These are phyloP conservation scores for Hermetia illucens DNA, from an alignment of 1,140 invertebrate genomes.

Conservation along the genomic window DNA sequence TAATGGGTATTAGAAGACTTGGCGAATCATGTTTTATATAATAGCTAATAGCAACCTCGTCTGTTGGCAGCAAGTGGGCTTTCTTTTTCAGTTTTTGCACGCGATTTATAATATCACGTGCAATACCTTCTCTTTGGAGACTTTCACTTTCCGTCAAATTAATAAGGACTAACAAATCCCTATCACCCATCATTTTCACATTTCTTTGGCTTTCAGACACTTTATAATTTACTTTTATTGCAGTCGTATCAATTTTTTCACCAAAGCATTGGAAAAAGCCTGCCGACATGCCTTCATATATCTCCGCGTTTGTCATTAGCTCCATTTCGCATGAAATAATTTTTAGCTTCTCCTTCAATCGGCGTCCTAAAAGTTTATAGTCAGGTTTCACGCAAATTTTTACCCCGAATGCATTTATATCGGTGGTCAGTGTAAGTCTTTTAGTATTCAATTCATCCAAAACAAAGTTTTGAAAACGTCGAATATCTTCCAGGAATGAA, in stretches of 20 bases:
- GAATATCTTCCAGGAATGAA: slow-evolving; percentile 59
- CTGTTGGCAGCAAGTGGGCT: slow-evolving; percentile 74
- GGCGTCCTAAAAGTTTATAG: slow-evolving; percentile 57
- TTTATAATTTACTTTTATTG: slow-evolving; percentile 71
- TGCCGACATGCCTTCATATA: slow-evolving; percentile 54
- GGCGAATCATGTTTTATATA: no score
- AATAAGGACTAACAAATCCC: slow-evolving; percentile 57
- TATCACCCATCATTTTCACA: slow-evolving; percentile 76
- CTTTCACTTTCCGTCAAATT: slow-evolving; percentile 62
- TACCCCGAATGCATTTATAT: slow-evolving; percentile 85
- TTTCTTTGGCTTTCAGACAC: slow-evolving; percentile 31
- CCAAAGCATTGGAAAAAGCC: slow-evolving; percentile 57
- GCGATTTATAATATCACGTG: slow-evolving; percentile 85
- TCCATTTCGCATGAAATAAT: slow-evolving; percentile 64
- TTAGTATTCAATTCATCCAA: slow-evolving; percentile 84
- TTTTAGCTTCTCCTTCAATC: slow-evolving; percentile 77
- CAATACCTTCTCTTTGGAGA: slow-evolving; percentile 78
- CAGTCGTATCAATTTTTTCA: slow-evolving; percentile 56
- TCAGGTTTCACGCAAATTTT: slow-evolving; percentile 79
- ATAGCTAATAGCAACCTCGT: no score
- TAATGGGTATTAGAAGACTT: no score
- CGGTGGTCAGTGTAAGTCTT: slow-evolving; percentile 62
- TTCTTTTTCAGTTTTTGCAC: slow-evolving; percentile 90
- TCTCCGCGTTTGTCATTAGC: slow-evolving; percentile 54
- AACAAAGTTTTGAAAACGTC: slow-evolving; percentile 68